Conservation (phyloP, 1,140 invertebrate species). For the Theocolax elegans region DNA sequence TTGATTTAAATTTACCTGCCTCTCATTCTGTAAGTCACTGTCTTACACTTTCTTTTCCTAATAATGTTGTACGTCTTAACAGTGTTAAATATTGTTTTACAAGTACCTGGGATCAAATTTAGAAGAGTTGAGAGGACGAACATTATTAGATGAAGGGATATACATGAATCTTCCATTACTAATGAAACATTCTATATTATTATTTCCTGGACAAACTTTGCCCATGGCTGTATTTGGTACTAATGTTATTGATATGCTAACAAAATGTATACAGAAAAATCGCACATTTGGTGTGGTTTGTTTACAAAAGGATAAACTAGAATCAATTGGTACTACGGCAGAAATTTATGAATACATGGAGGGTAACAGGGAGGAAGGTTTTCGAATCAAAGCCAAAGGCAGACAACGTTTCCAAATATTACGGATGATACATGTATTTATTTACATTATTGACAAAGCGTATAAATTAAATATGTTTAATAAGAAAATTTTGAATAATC, state of each 20-base stretch:
- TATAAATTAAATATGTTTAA: neutral
- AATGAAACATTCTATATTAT: slow-evolving; percentile 70
- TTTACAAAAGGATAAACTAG: slow-evolving; percentile 46
- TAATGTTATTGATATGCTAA: slow-evolving; percentile 69
- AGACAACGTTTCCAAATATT: slow-evolving; percentile 75
- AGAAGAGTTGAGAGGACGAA: slow-evolving; percentile 73
- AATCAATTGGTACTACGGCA: slow-evolving; percentile 75
- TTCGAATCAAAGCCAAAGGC: slow-evolving; percentile 73
- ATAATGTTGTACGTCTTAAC: neutral
- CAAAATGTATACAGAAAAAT: slow-evolving; percentile 69
- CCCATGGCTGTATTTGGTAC: slow-evolving; percentile 75
- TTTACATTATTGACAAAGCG: no score
- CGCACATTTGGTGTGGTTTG: slow-evolving; percentile 74
- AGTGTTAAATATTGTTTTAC: slow-evolving; percentile 13
- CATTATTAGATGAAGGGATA: slow-evolving; percentile 69
- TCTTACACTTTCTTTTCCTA: slow-evolving; percentile 21
- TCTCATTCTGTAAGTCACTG: slow-evolving; percentile 67
- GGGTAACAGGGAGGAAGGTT: slow-evolving; percentile 55
- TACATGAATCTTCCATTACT: slow-evolving; percentile 71
- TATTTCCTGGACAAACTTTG: slow-evolving; percentile 79
- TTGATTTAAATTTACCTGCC: slow-evolving; percentile 67
- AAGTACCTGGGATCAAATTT: slow-evolving; percentile 75
- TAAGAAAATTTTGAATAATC: slow-evolving; percentile 2
- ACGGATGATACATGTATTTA: slow-evolving; percentile 52
- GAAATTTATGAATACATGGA: slow-evolving; percentile 76